These are phyloP conservation scores for Orchesella flavescens DNA, from an alignment of 2,888 invertebrate genomes.

Conservation along the genomic window DNA sequence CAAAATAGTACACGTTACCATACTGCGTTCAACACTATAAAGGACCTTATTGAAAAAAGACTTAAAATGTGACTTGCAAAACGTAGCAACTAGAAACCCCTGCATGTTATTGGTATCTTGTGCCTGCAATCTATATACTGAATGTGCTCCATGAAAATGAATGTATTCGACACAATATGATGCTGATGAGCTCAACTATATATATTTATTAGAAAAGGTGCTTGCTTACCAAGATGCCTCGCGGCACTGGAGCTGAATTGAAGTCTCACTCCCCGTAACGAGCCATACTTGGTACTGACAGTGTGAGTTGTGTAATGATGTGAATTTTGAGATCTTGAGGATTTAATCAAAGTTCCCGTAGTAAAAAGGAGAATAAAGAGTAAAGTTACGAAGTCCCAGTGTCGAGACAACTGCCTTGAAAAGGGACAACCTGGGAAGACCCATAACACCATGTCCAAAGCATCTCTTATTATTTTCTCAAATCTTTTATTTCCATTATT, in stretches of 20 bases:
- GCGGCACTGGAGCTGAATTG: constrained; percentile 70
- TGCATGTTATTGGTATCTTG: no score
- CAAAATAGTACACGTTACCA: no score
- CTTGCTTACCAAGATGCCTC: constrained; percentile 68
- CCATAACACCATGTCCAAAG: constrained; percentile 72
- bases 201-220: background rate
- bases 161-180: no score
- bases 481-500: constrained; percentile 53
- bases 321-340: constrained; percentile 58
- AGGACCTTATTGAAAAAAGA: no score
- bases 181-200: no score
- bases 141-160: no score
- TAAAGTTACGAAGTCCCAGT: constrained; percentile 62
- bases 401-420: constrained; percentile 60
- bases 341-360: constrained; percentile 63
- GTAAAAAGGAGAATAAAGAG: constrained; percentile 60
- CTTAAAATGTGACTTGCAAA: no score
- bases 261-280: constrained; percentile 68
- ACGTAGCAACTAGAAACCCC: no score
- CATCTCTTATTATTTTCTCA: constrained; percentile 64
- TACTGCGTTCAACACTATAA: no score
- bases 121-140: no score
- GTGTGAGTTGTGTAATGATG: constrained; percentile 68
- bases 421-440: constrained; percentile 69
- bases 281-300: constrained; percentile 70